A percentile compares a stretch with the other conserved stretches of the same genome.
phyloP scores from a whole-genome alignment of 2,888 invertebrate species.

The Proisotoma minuta region DNA sequence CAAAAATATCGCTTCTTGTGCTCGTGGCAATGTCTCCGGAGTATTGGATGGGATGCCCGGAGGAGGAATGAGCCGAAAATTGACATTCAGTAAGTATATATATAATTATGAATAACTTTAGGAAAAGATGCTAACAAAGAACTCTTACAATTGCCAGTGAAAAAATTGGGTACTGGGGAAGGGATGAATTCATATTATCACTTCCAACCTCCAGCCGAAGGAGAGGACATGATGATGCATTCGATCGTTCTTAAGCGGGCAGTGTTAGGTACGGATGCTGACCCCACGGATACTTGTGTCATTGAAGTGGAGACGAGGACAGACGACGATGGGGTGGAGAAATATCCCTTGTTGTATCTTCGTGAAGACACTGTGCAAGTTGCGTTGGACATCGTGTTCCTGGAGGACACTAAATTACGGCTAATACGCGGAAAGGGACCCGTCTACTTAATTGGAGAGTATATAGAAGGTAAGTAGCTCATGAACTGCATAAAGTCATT shows the following conservation, averaged over 20 bases:
- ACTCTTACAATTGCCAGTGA: background rate
- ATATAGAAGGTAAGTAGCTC: constrained; percentile 16
- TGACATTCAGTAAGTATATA: constrained; percentile 1
- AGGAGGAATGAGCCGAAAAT: no score
- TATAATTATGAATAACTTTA: no score
- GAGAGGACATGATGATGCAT: background rate
- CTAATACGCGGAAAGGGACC: constrained; percentile 25
- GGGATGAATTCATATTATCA: background rate
- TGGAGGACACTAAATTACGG: constrained; percentile 12
- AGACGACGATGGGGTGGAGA: constrained; percentile 6
- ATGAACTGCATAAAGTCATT: background rate
- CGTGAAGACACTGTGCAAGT: constrained; percentile 13
- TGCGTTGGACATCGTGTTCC: constrained; percentile 12
- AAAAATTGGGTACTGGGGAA: background rate
- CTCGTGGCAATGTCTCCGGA: no score
- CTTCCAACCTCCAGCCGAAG: background rate
- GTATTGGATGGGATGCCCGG: no score
- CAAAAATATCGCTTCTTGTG: no score
- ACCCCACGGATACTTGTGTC: constrained; percentile 6
- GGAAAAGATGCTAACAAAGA: no score
- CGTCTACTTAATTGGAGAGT: constrained; percentile 20
- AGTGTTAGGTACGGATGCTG: constrained; percentile 17
- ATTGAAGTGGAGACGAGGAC: constrained; percentile 6
- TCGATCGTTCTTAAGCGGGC: background rate
- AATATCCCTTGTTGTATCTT: constrained; percentile 21